These are phyloP conservation scores for Noturus placidus DNA, from an alignment of 2,113 vertebrate species.

Conservation along the genomic window DNA sequence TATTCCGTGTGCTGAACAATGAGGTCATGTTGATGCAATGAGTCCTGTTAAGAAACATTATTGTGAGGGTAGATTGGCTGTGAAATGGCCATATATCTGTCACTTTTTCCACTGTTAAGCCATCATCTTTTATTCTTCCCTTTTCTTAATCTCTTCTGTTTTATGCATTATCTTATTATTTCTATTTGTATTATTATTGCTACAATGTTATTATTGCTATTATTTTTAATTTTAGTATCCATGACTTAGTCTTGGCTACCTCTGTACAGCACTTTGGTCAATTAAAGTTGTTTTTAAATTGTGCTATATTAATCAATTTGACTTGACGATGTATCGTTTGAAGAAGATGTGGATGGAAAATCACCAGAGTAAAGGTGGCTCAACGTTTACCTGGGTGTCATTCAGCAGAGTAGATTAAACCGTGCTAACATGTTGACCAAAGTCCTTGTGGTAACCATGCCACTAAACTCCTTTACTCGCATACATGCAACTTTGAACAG, in stretches of 20 bases:
- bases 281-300: not conserved
- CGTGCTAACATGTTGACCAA: not conserved
- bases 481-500: not conserved
- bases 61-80: not conserved
- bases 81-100: not conserved
- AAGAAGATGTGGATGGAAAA: not conserved
- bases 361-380: not conserved
- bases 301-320: not conserved
- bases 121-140: not conserved
- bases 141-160: not conserved
- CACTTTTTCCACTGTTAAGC: not conserved
- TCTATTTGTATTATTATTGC: not conserved
- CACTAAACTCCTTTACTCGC: not conserved
- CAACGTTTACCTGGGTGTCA: not conserved
- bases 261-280: not conserved
- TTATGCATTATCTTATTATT: not conserved
- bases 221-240: not conserved
- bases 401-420: not conserved
- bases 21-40: too few relatives aligned
- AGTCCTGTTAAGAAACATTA: not conserved
- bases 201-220: not conserved
- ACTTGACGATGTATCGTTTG: not conserved
- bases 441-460: not conserved
- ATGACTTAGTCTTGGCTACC: not conserved
- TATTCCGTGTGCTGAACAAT: not conserved